Base-by-base conservation (phyloP, 2,888 invertebrate genomes). In the Aporophyla lueneburgensis region DNA sequence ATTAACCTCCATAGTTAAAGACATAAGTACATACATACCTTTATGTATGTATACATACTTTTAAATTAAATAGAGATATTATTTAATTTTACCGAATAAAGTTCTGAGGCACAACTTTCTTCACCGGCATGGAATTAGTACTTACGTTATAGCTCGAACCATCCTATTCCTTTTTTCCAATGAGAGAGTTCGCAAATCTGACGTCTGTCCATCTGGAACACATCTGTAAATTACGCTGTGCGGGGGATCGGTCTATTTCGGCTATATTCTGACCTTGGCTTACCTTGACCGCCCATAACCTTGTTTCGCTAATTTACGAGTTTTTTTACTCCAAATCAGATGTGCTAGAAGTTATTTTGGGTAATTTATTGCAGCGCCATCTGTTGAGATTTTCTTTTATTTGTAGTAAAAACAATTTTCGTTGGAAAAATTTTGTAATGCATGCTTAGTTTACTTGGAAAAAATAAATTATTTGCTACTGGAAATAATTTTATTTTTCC, bases 261-360 rank as follows among this genome's bases (percentile, higher is more conserved):
- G 71, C 65, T 54, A 40, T 62, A 68, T 78, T 68, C 62, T 88
- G 88, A 91, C 92, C 93, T 93, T 92, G 91, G 40, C 46, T 88
- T 74, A 89, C 93, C 94, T 94, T 94, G 94, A 94, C 93, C 94
- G 90, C 83, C 9, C 53, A 12, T 87, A 88, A 92, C 89, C 92
- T 92, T 86, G 76, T 69, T 78, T 74, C 65, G 74, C 59, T 62
- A 80, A 88, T 80, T 84, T 71, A 80, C 68, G 74, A 65, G 72
- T 63, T 80, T 77, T 80, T 89, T 86, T 86, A 80, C 81, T 78
- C 71, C 70, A 86, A 88, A 89, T 85, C 80, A 88, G 83, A 83
- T 81, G 82, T 83, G 92, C 92, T 92, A 90, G 91, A 92, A 92
- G 71, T 74, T 86, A 86, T 87, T 87, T 76, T 58, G 9, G 54